phyloP scores from a whole-genome alignment of 2,113 vertebrate species.

The Antechinus flavipes region DNA sequence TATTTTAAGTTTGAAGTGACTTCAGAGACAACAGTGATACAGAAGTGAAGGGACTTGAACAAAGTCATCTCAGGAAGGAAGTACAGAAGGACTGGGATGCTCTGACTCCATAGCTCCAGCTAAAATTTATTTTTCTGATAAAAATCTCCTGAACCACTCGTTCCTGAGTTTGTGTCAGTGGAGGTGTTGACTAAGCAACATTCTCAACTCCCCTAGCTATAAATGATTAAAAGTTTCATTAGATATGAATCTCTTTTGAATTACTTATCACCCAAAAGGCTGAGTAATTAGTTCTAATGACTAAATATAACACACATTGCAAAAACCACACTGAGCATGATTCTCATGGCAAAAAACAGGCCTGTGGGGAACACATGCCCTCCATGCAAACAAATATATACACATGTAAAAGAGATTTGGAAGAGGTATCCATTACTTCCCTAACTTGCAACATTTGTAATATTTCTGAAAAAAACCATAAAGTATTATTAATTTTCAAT shows the following conservation, averaged over 20 bases:
- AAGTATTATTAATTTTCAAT: background rate
- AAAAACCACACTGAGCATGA: background rate
- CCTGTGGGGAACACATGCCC: background rate
- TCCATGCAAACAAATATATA: background rate
- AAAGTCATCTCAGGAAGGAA: background rate
- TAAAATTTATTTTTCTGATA: background rate
- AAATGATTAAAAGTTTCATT: slow-evolving; percentile 6
- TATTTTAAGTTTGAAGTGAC: background rate
- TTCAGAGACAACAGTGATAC: background rate
- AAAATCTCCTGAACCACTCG: background rate
- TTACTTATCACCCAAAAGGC: background rate
- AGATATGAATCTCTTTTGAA: slow-evolving; percentile 10
- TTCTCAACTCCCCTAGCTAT: background rate
- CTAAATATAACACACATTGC: background rate
- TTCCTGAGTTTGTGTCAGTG: background rate
- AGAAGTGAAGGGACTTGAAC: background rate
- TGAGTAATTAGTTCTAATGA: background rate
- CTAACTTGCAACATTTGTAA: background rate
- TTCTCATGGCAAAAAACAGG: background rate
- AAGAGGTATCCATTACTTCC: background rate
- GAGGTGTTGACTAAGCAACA: background rate
- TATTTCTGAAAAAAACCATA: background rate
- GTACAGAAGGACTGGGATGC: background rate
- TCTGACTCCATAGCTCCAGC: background rate
- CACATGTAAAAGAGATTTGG: background rate